A percentile compares a stretch with the other conserved stretches of the same genome.
These are phyloP conservation scores for Distichodus sexfasciatus DNA, from an alignment of 2,797 vertebrate species.

Conservation along the genomic window DNA sequence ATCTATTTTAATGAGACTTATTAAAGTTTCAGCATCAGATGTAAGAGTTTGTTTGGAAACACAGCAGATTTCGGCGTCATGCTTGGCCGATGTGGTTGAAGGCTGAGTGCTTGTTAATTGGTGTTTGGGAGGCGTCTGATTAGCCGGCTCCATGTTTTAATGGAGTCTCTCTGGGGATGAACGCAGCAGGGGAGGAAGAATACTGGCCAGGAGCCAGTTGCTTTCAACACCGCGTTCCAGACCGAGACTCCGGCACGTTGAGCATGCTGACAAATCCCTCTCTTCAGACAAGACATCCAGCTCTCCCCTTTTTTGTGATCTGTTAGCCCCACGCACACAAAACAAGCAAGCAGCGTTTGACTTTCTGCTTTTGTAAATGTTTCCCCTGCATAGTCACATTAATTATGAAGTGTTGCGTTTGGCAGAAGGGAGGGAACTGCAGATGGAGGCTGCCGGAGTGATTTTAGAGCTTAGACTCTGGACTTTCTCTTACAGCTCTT, in stretches of 20 bases:
- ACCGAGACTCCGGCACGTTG: not conserved
- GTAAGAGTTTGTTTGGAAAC: slow-evolving; percentile 41
- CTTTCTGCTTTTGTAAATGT: slow-evolving; percentile 30
- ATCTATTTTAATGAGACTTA: slow-evolving; percentile 42
- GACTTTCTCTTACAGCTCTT: slow-evolving; percentile 23
- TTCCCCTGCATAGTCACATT: slow-evolving; percentile 26
- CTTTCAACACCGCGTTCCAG: not conserved
- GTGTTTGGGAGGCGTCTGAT: slow-evolving; percentile 43
- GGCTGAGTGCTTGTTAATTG: slow-evolving; percentile 49
- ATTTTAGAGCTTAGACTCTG: slow-evolving; percentile 28
- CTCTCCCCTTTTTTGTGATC: not conserved
- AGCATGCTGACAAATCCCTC: not conserved
- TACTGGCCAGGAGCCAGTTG: slow-evolving; percentile 36
- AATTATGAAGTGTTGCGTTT: slow-evolving; percentile 37
- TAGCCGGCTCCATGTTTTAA: slow-evolving; percentile 43
- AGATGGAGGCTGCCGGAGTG: slow-evolving; percentile 43
- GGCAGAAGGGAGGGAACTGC: slow-evolving; percentile 25
- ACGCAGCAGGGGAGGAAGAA: slow-evolving; percentile 26
- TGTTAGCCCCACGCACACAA: not conserved
- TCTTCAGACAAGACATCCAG: not conserved
- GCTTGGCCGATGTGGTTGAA: slow-evolving; percentile 10
- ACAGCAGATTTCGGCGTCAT: slow-evolving; percentile 40
- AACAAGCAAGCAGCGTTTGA: slow-evolving; percentile 21
- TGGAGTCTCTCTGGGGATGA: slow-evolving; percentile 15
- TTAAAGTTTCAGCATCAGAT: slow-evolving; percentile 37